A percentile compares a stretch with the other conserved stretches of the same genome.
Conservation (phyloP, 2,888 invertebrate species). For the Tipula lateralis region DNA sequence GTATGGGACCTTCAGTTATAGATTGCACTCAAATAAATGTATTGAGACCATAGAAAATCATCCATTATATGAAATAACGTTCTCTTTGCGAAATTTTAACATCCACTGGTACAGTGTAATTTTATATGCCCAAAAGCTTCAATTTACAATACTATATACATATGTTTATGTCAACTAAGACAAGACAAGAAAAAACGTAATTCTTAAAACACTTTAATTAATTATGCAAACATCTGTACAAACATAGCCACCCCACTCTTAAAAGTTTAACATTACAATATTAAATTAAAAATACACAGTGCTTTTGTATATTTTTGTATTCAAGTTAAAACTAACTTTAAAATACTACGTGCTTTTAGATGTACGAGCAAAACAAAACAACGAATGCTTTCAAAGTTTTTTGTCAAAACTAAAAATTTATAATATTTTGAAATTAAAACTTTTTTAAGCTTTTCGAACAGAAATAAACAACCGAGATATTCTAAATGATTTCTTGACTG, state of each 20-base stretch:
- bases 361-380: background rate
- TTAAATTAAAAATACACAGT: background rate
- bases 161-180: too few species aligned
- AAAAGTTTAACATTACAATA: background rate
- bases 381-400: background rate
- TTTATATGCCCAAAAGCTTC: too few species aligned
- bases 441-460: background rate
- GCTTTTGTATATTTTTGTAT: background rate
- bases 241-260: background rate
- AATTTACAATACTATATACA: too few species aligned
- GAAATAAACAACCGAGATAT: background rate
- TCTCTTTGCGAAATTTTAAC: too few species aligned
- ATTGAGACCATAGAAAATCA: too few species aligned
- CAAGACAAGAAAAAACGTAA: background rate
- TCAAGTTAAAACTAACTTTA: background rate
- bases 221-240: background rate
- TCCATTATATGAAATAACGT: too few species aligned
- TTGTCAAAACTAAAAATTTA: background rate
- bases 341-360: background rate
- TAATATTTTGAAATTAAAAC: background rate
- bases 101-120: too few species aligned
- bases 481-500: background rate
- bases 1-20: too few species aligned
- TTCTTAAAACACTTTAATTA: background rate
- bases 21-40: too few species aligned